These are phyloP conservation scores for Parapsyche elsis DNA, from an alignment of 1,140 invertebrate species.

Conservation along the genomic window DNA sequence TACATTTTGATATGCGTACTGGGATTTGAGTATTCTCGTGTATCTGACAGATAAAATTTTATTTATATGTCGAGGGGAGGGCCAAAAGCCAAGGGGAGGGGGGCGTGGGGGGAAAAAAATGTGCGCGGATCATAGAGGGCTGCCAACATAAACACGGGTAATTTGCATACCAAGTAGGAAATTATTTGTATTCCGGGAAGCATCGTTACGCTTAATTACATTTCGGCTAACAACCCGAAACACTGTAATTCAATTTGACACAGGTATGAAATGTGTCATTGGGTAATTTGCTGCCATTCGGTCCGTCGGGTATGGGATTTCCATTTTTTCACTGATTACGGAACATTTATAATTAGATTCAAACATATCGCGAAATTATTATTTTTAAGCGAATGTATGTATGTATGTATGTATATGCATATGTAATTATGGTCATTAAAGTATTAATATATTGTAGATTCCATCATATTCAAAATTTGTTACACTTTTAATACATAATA, in stretches of 20 bases:
- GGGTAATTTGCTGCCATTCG: slow-evolving; percentile 29
- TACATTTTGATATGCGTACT: slow-evolving; percentile 31
- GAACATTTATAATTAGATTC: too few relatives aligned
- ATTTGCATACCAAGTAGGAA: slow-evolving; percentile 45
- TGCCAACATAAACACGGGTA: slow-evolving; percentile 36
- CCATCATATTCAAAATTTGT: too few relatives aligned
- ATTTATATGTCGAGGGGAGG: slow-evolving; percentile 23
- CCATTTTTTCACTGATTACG: too few relatives aligned
- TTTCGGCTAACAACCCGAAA: slow-evolving; percentile 39
- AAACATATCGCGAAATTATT: too few relatives aligned
- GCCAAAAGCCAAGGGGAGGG: too few relatives aligned
- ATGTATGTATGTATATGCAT: background rate
- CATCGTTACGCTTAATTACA: slow-evolving; percentile 47
- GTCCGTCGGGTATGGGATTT: background rate
- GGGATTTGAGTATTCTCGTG: slow-evolving; percentile 38
- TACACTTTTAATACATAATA: too few relatives aligned
- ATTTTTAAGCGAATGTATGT: too few relatives aligned
- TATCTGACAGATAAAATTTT: slow-evolving; percentile 47
- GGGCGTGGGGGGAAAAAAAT: slow-evolving; percentile 17
- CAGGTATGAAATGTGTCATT: slow-evolving; percentile 46
- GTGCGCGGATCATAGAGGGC: slow-evolving; percentile 37
- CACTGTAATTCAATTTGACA: slow-evolving; percentile 42
- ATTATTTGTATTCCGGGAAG: slow-evolving; percentile 49
- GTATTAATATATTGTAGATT: too few relatives aligned
- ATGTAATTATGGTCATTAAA: too few relatives aligned